Evolutionary conservation across 2,888 invertebrate species (phyloP), one percentile per base, ranked within the genome.

Genomic region (Tryphoninae sp.): DNA sequence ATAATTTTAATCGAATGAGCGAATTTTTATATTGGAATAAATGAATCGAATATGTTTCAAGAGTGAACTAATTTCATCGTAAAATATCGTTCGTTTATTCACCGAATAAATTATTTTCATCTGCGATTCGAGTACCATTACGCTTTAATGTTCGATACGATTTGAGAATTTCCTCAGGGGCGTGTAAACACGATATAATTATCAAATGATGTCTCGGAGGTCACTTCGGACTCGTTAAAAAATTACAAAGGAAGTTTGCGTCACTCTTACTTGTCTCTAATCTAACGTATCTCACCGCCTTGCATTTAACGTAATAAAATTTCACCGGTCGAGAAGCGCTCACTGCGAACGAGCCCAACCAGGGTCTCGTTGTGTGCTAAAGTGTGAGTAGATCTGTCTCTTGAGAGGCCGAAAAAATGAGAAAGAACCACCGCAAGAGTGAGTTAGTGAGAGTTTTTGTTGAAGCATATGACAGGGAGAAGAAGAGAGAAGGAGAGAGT

Each of bases 361-460:
- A 72, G 58, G 55, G 68, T 75, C 72, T 67, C 53, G 53, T 68
- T 67, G 74, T 78, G 59, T n/a, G 55, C 61, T 72, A 76, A 72
- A 79, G 51, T 67, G 42, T 59, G 71, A 55, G 55, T 67, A 51
- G 68, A 69, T 59, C 42, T 65, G 22, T 67, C 61, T 76, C 75
- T 72, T 49, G 68, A 55, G 62, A 67, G 75, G 72, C 49, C 61
- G 67, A 53, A 67, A 55, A 49, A 79, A 68, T 71, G 71, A 53
- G 40, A 64, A 76, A 68, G 72, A 59, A 72, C 55, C 22, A 65
- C 40, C 19, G 2, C 22, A 61, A 71, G 68, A 64, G 33, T 49
- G 53, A 73, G 68, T 49, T 33, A 51, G 65, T 26, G 6, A 61
- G 64, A 73, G 45, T 73, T 64, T 64, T 33, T 11, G 68, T 58